Percentiles rank a stretch among this genome's conserved stretches.
Conservation (phyloP, 2,113 vertebrate species). For the Indicator maculatus region DNA sequence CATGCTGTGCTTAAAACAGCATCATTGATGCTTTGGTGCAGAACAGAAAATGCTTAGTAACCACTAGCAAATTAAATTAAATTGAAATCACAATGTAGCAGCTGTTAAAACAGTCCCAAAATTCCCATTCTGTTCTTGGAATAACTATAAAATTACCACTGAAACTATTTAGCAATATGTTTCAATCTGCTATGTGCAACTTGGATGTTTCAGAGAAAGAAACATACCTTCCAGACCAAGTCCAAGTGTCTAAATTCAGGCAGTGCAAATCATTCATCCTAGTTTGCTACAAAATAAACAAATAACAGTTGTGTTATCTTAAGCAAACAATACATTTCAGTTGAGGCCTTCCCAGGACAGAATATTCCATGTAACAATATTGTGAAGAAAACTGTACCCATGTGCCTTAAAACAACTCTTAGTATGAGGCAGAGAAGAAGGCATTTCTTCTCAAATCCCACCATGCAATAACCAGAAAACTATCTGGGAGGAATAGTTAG, state of each 20-base stretch:
- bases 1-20: background rate
- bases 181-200: background rate
- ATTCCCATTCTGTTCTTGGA: background rate
- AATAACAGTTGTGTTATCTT: constrained; percentile 28
- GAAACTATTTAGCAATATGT: background rate
- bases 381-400: background rate
- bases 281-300: constrained; percentile 85
- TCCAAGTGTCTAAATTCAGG: constrained; percentile 89
- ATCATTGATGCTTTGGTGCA: background rate
- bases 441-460: background rate
- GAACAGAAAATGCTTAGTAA: background rate
- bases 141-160: constrained; percentile 13
- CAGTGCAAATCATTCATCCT: constrained; percentile 90
- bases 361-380: background rate
- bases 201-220: background rate
- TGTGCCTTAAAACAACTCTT: background rate
- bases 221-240: constrained; percentile 92
- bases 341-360: background rate
- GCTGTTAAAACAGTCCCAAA: constrained; percentile 2
- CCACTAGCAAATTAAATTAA: background rate
- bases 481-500: background rate
- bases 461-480: background rate
- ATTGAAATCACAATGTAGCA: background rate
- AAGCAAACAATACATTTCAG: background rate
- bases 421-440: background rate